Base-by-base conservation (phyloP, 2,888 invertebrate genomes). In the Agonopterix subpropinquella region DNA sequence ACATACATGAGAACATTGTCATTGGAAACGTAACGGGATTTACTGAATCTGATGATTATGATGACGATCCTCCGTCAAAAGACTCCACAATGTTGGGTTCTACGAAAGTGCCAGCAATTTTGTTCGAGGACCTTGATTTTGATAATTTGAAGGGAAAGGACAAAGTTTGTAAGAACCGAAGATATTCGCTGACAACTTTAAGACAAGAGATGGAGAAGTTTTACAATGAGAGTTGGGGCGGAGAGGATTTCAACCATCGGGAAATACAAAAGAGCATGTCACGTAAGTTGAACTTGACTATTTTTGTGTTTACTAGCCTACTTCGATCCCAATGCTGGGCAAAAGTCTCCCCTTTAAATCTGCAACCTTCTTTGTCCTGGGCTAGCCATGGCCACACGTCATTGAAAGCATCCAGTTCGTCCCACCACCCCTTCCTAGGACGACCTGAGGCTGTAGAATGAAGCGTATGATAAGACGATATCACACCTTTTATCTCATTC, bases 151-250 rank as follows among this genome's bases (percentile, higher is more conserved):
- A 86, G 55, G 84, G 86, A 7, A 83, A 74, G 44, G 70, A 76
- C 36, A 80, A 71, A 49, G 66, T 74, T 41, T 77, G 73, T 50
- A 83, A 71, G 52, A 70, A 68, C 55, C 64, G 77, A 44, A 64
- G 68, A 43, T 88, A 83, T 63, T 88, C 86, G 54, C 64, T 81
- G 54, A 73, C 77, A 53, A 77, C 80, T 53, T 73, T 88, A 45
- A 74, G 84, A 42, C 81, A 73, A 1, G 91, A 91, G 62, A 90
- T 93, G 91, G 87, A 89, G 51, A 88, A 89, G 51, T 93, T 92
- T 75, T 93, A 93, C 64, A 90, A 92, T 66, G 87, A 91, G 54
- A 91, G 91, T 57, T 92, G 92, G 90, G 90, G 91, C 0, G 91
- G 91, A 46, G 92, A 92, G 71, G 79, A 91, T 53, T 92, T 92